Conservation (phyloP, 2,888 invertebrate genomes). For the Dryadula phaetusa region DNA sequence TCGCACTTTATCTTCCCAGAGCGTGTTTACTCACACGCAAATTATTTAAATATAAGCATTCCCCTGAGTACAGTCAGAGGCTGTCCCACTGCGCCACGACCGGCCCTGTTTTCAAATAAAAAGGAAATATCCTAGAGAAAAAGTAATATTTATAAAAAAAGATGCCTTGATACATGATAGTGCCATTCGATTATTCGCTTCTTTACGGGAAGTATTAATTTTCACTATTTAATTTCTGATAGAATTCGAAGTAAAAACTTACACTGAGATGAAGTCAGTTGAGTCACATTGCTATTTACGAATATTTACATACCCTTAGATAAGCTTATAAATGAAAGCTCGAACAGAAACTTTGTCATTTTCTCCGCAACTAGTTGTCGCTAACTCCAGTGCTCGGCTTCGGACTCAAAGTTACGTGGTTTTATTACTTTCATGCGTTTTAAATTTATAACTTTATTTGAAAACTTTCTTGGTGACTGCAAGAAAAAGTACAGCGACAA, state of each 20-base stretch:
- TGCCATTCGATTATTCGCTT: too few relatives aligned
- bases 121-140: too few relatives aligned
- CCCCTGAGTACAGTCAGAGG: too few relatives aligned
- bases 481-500: neutral
- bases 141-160: too few relatives aligned
- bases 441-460: slow-evolving; percentile 32
- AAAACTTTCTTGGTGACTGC: slow-evolving; percentile 12
- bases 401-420: slow-evolving; percentile 14
- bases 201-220: too few relatives aligned
- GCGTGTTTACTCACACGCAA: too few relatives aligned
- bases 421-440: slow-evolving; percentile 28
- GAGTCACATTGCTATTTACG: slow-evolving; percentile 1
- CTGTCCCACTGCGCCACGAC: too few relatives aligned
- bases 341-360: slow-evolving; percentile 26
- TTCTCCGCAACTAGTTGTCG: slow-evolving; percentile 31
- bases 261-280: neutral
- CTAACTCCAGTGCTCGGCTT: slow-evolving; percentile 15
- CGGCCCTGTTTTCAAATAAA: too few relatives aligned
- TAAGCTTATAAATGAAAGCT: slow-evolving; percentile 1
- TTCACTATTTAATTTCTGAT: neutral
- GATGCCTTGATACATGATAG: too few relatives aligned
- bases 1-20: too few relatives aligned
- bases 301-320: neutral
- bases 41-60: too few relatives aligned
- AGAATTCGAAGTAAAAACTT: neutral